Evolutionary conservation across 1,140 invertebrate species (phyloP), one percentile per base, ranked within the genome.

Genomic region (Caenorhabditis remanei): DNA sequence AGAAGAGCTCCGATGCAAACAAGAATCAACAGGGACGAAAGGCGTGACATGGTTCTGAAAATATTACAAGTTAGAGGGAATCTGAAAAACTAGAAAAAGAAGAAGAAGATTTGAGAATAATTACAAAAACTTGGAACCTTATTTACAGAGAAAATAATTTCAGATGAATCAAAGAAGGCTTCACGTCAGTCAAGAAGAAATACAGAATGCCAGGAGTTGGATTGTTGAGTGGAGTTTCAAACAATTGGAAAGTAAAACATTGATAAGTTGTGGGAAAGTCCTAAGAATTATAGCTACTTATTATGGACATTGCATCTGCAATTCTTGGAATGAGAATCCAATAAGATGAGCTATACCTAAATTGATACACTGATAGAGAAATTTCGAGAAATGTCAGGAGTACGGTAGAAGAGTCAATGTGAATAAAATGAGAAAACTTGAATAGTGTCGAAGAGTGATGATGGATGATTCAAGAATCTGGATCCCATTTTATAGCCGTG

Each of bases 11-110:
- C 71, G 71, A 79, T 79, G 71, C 43, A 79, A 0, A 79, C 46
- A 79, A 79, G 71, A 79, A 50, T 50, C 71, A 79, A 79, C 46
- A 79, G 71, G 43, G 71, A 79, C 43, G 71, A 79, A 5, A 48
- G 46, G 16, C 71, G 71, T 41, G 71, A 24, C 71, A 79, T 79
- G 46, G 46, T 79, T 79, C 71, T 79, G 71, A 21, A 79, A 53
- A 13, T 24, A 24, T 53, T 11, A 53, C 2, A 53, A 16, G 16
- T 53, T 11, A 53, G 50, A 16, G 16, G 24, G 24, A 40, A 63
- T 40, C 21, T 32, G 21, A 58, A n/a, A 2, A 58, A 4, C 7
- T 58, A 2, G n/a, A 40, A 40, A n/a, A 21, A 32, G 5, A 11
- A 32, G 61, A 63, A 21, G 24, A 11, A 63, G 21, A 9, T 32